Evolutionary conservation across 2,113 vertebrate species (phyloP), one percentile per base, ranked within the genome.

Genomic region (Arvicanthis niloticus): DNA sequence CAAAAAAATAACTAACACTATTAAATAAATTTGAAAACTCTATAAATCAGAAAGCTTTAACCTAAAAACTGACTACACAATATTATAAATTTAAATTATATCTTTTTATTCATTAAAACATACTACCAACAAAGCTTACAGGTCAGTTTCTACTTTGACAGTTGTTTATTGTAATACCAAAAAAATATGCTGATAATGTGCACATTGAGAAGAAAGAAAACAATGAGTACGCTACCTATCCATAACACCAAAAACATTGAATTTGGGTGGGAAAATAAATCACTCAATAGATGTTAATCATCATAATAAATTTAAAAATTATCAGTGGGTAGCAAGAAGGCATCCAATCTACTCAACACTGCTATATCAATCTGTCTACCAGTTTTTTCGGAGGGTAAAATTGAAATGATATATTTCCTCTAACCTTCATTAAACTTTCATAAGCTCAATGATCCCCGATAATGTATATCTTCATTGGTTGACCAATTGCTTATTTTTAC

Each of bases 391-490:
- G 60, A 89, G 17, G 17, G 72, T 65, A 89, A 91, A 94, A 96
- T 81, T 37, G 65, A 93, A 98, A 93, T 91, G 56, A 95, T 65
- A 91, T 53, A 94, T 96, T 91, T 96, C 89, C 94, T 97, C 95
- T 89, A 97, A 60, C 58, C n/a, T 96, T 80, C 93, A 97, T 98
- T 97, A 97, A 96, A 93, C 72, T 96, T 97, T 97, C 95, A 96
- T 95, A 95, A 94, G 91, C 53, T 97, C 96, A 96, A 67, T 95
- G 96, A 97, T 96, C 95, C 77, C 91, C 92, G 88, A 91, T 97
- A 96, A 97, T 92, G 87, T 93, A 95, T 82, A 95, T 96, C 87
- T 95, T 95, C 76, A 96, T 95, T 96, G 95, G 93, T 97, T 97
- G 97, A 97, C 90, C 95, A 96, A 93, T 77, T 96, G 92, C 77